Percentiles rank a stretch among this genome's conserved stretches.
These are phyloP conservation scores for Aplysia californica DNA, from an alignment of 1,140 invertebrate genomes.

Conservation along the genomic window DNA sequence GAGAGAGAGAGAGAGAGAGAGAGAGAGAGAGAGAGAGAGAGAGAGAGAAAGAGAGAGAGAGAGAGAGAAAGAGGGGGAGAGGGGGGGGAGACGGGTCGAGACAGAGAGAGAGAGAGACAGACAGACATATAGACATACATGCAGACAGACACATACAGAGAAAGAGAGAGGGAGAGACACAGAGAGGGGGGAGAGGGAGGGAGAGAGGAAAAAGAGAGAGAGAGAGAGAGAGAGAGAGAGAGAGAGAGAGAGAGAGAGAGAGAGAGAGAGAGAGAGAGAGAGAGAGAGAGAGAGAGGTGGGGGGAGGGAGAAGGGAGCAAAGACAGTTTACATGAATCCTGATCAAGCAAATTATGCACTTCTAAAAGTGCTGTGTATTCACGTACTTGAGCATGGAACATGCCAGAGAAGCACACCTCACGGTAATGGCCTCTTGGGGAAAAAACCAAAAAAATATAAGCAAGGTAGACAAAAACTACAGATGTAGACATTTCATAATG, in stretches of 20 bases:
- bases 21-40: slow-evolving; percentile 16
- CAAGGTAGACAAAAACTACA: neutral
- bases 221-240: neutral
- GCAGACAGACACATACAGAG: neutral
- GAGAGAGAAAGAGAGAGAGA: slow-evolving; percentile 18
- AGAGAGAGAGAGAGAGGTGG: neutral
- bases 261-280: neutral
- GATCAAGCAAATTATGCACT: neutral
- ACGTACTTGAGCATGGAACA: slow-evolving; percentile 35
- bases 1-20: slow-evolving; percentile 26
- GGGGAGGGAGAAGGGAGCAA: neutral
- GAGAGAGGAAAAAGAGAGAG: no score
- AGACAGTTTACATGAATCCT: neutral
- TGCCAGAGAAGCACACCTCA: slow-evolving; percentile 54
- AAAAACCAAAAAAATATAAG: neutral
- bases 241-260: neutral
- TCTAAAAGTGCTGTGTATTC: slow-evolving; percentile 39
- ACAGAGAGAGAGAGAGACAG: neutral
- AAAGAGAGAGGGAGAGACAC: neutral
- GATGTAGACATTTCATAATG: no score
- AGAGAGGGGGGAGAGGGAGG: no score
- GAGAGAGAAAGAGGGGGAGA: neutral
- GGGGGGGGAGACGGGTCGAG: neutral
- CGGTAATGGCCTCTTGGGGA: slow-evolving; percentile 46
- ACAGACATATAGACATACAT: neutral